A percentile compares a stretch with the other conserved stretches of the same genome.
Conservation (phyloP, 1,140 invertebrate species). For the Drosophila trapezifrons region DNA sequence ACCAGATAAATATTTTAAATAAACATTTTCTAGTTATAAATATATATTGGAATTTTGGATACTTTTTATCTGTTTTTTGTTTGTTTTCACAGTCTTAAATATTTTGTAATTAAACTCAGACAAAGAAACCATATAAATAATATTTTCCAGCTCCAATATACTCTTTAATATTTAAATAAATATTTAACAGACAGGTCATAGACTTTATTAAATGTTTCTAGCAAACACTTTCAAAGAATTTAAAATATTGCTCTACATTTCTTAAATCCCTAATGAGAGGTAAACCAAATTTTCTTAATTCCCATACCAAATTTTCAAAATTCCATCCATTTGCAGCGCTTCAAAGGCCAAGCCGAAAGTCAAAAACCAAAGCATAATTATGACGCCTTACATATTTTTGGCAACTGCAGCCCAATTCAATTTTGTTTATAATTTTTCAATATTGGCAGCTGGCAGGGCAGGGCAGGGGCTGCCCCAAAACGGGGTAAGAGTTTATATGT, state of each 20-base stretch:
- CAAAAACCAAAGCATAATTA: conserved; percentile 52
- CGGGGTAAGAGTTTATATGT: conserved; percentile 2
- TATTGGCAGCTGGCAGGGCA: conserved; percentile 59
- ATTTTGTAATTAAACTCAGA: background rate
- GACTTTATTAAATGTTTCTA: background rate
- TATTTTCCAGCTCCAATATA: background rate
- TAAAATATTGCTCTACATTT: background rate
- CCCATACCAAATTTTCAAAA: background rate
- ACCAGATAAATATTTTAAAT: background rate
- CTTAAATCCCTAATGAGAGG: conserved; percentile 8
- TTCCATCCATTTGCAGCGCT: conserved; percentile 4
- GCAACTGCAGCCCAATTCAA: conserved; percentile 59
- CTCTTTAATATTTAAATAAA: background rate
- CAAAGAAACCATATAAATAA: background rate
- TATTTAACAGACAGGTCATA: fast-evolving
- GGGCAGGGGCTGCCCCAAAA: conserved; percentile 28
- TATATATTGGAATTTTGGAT: background rate
- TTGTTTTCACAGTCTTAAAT: background rate
- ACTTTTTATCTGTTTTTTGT: background rate
- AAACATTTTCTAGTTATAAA: background rate
- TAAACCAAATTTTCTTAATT: conserved; percentile 1
- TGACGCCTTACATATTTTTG: conserved; percentile 56
- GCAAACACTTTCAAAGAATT: background rate
- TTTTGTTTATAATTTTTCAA: conserved; percentile 78
- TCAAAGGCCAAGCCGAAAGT: conserved; percentile 38